Evolutionary conservation across 2,888 invertebrate species (phyloP).

Genomic region (Hartigia nigra): DNA sequence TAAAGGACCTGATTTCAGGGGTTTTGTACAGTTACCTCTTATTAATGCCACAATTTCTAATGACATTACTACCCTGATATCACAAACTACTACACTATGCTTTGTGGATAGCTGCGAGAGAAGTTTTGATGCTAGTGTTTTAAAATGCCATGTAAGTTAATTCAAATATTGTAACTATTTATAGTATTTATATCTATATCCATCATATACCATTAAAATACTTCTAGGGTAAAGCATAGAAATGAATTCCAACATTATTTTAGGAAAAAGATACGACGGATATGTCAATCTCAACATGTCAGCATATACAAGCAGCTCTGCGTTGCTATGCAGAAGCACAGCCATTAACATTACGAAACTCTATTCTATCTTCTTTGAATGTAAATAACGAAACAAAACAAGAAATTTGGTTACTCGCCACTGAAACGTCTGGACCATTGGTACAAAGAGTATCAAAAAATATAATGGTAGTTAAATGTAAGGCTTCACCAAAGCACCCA

Average conservation of each 20-base stretch:
- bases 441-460: constrained; percentile 78
- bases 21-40: constrained; percentile 74
- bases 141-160: constrained; percentile 68
- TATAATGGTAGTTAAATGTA: constrained; percentile 79
- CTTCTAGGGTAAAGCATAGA: neutral
- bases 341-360: constrained; percentile 72
- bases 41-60: constrained; percentile 59
- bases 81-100: constrained; percentile 68
- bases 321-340: constrained; percentile 73
- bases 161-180: constrained; percentile 1
- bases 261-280: constrained; percentile 56
- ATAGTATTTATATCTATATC: neutral
- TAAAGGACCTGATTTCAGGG: constrained; percentile 76
- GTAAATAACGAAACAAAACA: constrained; percentile 72
- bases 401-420: constrained; percentile 72
- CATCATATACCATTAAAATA: neutral
- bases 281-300: constrained; percentile 64
- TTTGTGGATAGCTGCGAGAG: constrained; percentile 72
- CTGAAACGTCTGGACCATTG: constrained; percentile 72
- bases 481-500: constrained; percentile 74
- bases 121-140: constrained; percentile 69
- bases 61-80: constrained; percentile 61
- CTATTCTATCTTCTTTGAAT: constrained; percentile 71
- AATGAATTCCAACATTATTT: constrained; percentile 20
- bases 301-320: constrained; percentile 75